Evolutionary conservation across 2,888 invertebrate species (phyloP).

Genomic region (Ariolimax columbianus): DNA sequence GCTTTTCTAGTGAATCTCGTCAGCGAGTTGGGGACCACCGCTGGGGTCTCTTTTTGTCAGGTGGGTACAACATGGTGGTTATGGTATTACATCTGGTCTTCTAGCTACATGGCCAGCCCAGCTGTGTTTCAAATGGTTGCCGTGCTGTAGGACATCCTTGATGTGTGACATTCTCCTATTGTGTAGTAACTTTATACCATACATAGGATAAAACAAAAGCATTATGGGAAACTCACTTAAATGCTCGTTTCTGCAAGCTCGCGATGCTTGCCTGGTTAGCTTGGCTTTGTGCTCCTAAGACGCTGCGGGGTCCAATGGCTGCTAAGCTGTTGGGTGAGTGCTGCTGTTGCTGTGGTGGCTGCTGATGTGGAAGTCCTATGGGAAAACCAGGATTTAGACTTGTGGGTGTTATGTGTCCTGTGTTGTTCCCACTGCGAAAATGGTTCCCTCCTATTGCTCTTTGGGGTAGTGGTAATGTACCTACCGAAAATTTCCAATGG

Average conservation of each 20-base stretch:
- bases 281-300: constrained; percentile 63
- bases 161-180: too few species aligned
- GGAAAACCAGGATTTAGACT: constrained; percentile 73
- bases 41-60: too few species aligned
- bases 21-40: too few species aligned
- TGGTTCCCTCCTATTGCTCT: constrained; percentile 60
- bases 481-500: background rate
- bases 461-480: constrained; percentile 59
- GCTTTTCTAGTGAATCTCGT: too few species aligned
- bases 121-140: too few species aligned
- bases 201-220: background rate
- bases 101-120: too few species aligned
- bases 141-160: too few species aligned
- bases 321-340: constrained; percentile 77
- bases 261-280: constrained; percentile 62
- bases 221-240: constrained; percentile 54
- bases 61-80: too few species aligned
- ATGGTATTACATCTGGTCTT: too few species aligned
- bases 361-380: constrained; percentile 66
- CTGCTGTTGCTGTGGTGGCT: constrained; percentile 71
- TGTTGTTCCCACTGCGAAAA: constrained; percentile 63
- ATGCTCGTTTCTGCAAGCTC: constrained; percentile 68
- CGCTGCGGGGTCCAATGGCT: constrained; percentile 70
- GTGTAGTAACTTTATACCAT: background rate
- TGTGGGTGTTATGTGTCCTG: constrained; percentile 69